Evolutionary conservation across 2,113 vertebrate genomes (phyloP), one percentile per base, ranked within the genome.

Genomic region (Albula glossodonta): DNA sequence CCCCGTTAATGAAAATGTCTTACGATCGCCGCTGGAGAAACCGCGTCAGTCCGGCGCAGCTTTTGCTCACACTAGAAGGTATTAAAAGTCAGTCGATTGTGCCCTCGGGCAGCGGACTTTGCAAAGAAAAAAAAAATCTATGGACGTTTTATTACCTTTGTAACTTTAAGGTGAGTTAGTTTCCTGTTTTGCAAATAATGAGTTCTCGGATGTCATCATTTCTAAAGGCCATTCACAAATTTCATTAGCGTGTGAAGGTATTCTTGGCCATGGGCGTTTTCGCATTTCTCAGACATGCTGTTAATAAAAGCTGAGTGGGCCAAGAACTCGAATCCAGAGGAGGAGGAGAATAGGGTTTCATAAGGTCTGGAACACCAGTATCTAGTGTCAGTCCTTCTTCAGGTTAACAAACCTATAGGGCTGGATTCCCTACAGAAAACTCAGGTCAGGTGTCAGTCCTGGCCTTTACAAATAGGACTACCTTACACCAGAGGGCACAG

Each of bases 361-460:
- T 31, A 2, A 52, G 60, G 63, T n/a, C 41, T 84, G 31, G 52
- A 22, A 17, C 15, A 52, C 51, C 66, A 52, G 70, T 78, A 84
- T 53, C 51, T 78, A 11, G 41, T 74, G 66, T 84, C 51, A 41
- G 5, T 22, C 41, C 41, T 50, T 63, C 1, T 22, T 85, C 31
- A 48, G 78, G 78, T 41, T 41, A 41, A 41, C 31, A 41, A 41
- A 22, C 11, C 9, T 57, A 53, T 25, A 51, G 48, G 53, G 17
- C 52, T 82, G 25, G 25, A 57, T 81, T 12, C 15, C 48, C 9
- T 19, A 81, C 22, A 51, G 63, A 60, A 57, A 52, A 79, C 41
- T 51, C 66, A 60, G 74, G 78, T 87, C 66, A 83, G 80, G 80
- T 90, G 91, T 89, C 87, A 85, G 60, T 41, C 83, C 9, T 56